Conservation (phyloP, 2,888 invertebrate genomes). For the Dasysyrphus tricinctus region DNA sequence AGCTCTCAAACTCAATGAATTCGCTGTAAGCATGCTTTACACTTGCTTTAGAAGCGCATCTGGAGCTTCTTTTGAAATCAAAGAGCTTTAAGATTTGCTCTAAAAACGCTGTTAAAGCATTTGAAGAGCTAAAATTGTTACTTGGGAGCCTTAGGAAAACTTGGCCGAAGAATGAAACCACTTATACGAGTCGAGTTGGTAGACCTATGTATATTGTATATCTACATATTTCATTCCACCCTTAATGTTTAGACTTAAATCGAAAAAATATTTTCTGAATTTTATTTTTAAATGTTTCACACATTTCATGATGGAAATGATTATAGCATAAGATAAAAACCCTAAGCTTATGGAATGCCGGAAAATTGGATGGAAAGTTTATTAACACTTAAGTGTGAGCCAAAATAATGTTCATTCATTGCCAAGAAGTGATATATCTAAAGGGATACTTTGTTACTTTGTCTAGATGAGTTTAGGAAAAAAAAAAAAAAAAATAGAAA, state of each 20-base stretch:
- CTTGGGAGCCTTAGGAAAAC: not conserved
- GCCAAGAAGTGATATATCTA: slow-evolving; percentile 17
- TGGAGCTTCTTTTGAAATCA: too few species aligned
- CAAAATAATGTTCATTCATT: slow-evolving; percentile 10
- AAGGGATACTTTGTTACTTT: slow-evolving; percentile 17
- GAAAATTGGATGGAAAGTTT: slow-evolving; percentile 33
- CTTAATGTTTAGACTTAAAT: slow-evolving; percentile 21
- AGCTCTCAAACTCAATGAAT: too few species aligned
- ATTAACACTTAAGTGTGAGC: slow-evolving; percentile 55
- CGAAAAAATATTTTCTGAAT: slow-evolving; percentile 6
- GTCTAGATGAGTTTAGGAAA: not conserved
- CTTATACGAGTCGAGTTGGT: not conserved
- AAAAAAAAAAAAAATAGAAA: not conserved
- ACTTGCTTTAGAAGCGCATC: too few species aligned
- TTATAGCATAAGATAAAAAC: slow-evolving; percentile 42
- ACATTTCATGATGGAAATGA: slow-evolving; percentile 11
- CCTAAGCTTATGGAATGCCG: slow-evolving; percentile 46
- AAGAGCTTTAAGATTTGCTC: too few species aligned
- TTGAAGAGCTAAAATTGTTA: too few species aligned
- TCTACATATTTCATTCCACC: slow-evolving; percentile 1
- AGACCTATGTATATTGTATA: too few species aligned
- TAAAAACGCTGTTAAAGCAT: too few species aligned
- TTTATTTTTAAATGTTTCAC: slow-evolving; percentile 19
- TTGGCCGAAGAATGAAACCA: not conserved
- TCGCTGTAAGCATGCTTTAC: too few species aligned